phyloP scores from a whole-genome alignment of 2,888 invertebrate genomes.

The Clistopyga incitator region DNA sequence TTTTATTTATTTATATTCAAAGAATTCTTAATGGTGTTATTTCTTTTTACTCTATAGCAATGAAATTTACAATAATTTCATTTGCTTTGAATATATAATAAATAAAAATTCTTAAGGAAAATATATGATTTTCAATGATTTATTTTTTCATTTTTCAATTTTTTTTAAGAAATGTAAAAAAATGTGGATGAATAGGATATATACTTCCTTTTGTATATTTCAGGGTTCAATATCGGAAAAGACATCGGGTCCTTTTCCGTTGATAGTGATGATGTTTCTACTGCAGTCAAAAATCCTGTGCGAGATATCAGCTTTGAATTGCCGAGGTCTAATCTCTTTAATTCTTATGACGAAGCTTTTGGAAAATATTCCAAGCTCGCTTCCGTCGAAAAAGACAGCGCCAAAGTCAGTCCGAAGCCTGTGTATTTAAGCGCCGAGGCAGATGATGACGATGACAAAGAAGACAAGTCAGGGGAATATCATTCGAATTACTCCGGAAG shows the following conservation, averaged over 20 bases:
- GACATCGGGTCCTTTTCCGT: constrained; percentile 36
- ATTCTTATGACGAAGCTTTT: constrained; percentile 75
- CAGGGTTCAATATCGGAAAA: constrained; percentile 39
- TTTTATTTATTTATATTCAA: background rate
- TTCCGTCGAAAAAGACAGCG: constrained; percentile 17
- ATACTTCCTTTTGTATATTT: constrained; percentile 1
- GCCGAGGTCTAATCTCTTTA: constrained; percentile 68
- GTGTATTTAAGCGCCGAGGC: constrained; percentile 65
- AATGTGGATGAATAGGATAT: background rate
- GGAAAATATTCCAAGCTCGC: constrained; percentile 73
- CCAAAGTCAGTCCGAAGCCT: constrained; percentile 39
- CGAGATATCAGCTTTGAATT: constrained; percentile 50
- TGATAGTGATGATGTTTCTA: constrained; percentile 66
- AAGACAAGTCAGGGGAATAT: constrained; percentile 56
- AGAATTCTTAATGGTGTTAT: too few species aligned
- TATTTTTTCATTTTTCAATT: too few species aligned
- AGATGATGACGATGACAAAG: constrained; percentile 66
- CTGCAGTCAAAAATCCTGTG: constrained; percentile 60
- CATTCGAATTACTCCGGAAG: constrained; percentile 38
- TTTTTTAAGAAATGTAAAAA: background rate
- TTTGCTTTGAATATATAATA: too few species aligned
- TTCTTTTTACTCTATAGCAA: too few species aligned
- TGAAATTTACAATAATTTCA: too few species aligned
- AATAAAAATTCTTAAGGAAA: too few species aligned
- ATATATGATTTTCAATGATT: too few species aligned